These are phyloP conservation scores for Myotis lucifugus DNA, from an alignment of 2,113 vertebrate species.

Conservation along the genomic window DNA sequence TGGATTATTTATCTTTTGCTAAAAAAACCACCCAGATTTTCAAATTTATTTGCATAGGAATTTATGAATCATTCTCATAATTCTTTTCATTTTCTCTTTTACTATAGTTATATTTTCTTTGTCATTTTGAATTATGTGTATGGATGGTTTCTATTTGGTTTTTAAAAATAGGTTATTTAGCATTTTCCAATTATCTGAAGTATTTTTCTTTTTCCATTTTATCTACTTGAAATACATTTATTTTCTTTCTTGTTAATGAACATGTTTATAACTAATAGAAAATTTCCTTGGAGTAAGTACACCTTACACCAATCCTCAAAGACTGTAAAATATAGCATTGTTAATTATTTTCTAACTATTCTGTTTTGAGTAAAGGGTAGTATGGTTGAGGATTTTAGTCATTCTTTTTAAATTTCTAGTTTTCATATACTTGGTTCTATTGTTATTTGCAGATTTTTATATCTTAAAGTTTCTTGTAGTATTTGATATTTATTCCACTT, in stretches of 20 bases:
- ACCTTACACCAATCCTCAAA: neutral
- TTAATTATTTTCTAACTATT: neutral
- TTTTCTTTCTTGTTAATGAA: constrained; percentile 6
- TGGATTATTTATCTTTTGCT: constrained; percentile 24
- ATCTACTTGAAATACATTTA: neutral
- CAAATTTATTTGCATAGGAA: neutral
- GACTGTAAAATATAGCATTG: neutral
- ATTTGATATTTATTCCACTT: constrained; percentile 16
- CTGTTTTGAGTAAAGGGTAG: neutral
- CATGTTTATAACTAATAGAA: neutral
- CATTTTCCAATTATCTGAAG: neutral
- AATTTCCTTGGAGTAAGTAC: neutral
- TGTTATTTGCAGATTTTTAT: neutral
- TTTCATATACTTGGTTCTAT: constrained; percentile 17
- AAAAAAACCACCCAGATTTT: neutral
- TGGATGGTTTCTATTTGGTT: neutral
- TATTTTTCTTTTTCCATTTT: constrained; percentile 27
- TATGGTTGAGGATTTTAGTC: neutral
- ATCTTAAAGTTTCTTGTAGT: constrained; percentile 32
- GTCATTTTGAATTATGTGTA: neutral
- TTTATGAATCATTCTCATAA: constrained; percentile 29
- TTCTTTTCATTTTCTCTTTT: constrained; percentile 36
- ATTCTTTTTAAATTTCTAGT: constrained; percentile 4
- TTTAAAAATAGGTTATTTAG: neutral
- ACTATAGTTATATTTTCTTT: neutral